Evolutionary conservation across 2,797 vertebrate genomes (phyloP).

Genomic region (Ispidina lecontei): DNA sequence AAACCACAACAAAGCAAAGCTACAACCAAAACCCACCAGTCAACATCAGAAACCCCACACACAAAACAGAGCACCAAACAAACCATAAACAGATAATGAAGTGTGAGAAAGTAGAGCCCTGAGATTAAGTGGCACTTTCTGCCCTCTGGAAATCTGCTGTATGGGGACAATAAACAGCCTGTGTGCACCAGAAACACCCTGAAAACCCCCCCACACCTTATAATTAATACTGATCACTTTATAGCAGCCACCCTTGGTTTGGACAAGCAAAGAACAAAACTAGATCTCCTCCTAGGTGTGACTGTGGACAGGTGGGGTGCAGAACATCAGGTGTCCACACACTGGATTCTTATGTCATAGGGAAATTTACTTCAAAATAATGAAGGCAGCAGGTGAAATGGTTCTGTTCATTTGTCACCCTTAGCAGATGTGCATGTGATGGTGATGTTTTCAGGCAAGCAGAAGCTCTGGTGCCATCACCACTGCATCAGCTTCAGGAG

Average conservation of each 20-base stretch:
- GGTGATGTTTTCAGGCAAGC: not conserved
- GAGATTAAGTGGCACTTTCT: not conserved
- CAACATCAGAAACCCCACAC: not conserved
- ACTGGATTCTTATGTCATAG: not conserved
- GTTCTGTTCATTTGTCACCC: not conserved
- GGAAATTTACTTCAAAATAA: rapidly evolving
- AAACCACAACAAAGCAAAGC: not conserved
- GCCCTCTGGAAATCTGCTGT: not conserved
- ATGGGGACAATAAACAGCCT: not conserved
- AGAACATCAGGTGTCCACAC: not conserved
- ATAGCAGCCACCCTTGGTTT: not conserved
- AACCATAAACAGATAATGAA: not conserved
- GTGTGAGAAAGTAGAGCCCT: not conserved
- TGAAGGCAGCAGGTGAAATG: not conserved
- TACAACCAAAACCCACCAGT: not conserved
- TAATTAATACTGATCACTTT: not conserved
- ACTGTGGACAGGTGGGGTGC: too few relatives aligned
- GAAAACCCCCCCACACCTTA: rapidly evolving
- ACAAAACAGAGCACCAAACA: not conserved
- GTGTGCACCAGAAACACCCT: not conserved
- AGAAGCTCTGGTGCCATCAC: not conserved
- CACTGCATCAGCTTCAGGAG: not conserved
- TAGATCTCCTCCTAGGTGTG: not conserved
- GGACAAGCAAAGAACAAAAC: not conserved
- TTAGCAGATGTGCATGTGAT: not conserved